These are phyloP conservation scores for Hemicrepidius hirtus DNA, from an alignment of 2,888 invertebrate genomes.

Conservation along the genomic window DNA sequence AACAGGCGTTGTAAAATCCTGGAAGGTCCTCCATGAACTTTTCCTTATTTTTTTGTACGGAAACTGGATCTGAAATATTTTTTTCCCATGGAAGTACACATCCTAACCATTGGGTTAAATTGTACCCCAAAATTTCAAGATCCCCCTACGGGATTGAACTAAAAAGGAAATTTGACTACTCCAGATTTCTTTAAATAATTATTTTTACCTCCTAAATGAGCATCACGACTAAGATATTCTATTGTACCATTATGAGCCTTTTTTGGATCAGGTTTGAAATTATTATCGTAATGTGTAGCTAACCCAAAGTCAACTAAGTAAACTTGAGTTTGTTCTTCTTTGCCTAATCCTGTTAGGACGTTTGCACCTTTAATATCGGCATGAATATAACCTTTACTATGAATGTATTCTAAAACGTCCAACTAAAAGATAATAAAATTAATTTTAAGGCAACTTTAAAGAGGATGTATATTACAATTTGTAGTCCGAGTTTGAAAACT, in stretches of 20 bases:
- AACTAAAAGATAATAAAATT: slow-evolving; percentile 75
- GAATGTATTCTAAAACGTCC: slow-evolving; percentile 94
- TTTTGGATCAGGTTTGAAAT: slow-evolving; percentile 90
- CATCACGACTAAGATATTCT: slow-evolving; percentile 97
- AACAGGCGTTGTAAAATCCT: slow-evolving; percentile 71
- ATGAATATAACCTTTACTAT: slow-evolving; percentile 92
- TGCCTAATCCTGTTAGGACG: slow-evolving; percentile 84
- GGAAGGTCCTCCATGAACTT: slow-evolving; percentile 77
- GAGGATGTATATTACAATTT: slow-evolving; percentile 79
- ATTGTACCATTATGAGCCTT: slow-evolving; percentile 98
- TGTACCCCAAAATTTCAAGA: slow-evolving; percentile 94
- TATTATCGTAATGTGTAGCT: slow-evolving; percentile 82
- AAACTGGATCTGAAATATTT: slow-evolving; percentile 75
- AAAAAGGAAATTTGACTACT: slow-evolving; percentile 61
- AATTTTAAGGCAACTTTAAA: slow-evolving; percentile 10
- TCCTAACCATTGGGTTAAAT: slow-evolving; percentile 93
- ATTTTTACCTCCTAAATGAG: slow-evolving; percentile 87
- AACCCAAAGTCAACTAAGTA: slow-evolving; percentile 96
- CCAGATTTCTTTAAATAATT: too few species aligned
- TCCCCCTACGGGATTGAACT: slow-evolving; percentile 93
- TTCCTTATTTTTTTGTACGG: slow-evolving; percentile 82
- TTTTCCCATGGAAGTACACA: slow-evolving; percentile 91
- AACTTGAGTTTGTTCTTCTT: slow-evolving; percentile 80
- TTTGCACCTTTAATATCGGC: slow-evolving; percentile 98
- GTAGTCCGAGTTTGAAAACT: slow-evolving; percentile 86